Conservation (phyloP, 2,113 vertebrate species). For the Labrus mixtus region DNA sequence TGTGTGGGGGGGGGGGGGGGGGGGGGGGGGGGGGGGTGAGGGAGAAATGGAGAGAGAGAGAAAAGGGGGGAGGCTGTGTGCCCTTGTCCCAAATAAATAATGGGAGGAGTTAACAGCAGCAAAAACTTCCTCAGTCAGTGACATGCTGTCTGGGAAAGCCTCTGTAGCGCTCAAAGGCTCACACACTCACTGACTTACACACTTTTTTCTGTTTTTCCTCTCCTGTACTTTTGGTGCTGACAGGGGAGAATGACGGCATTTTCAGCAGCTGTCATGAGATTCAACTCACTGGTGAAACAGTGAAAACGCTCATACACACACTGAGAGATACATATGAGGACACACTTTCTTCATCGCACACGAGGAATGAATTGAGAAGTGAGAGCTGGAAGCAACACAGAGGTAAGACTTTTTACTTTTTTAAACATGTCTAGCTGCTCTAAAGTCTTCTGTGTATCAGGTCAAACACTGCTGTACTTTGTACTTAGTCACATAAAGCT, state of each 20-base stretch:
- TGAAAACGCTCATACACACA: constrained; percentile 10
- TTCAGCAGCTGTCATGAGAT: constrained; percentile 38
- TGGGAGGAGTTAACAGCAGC: constrained; percentile 72
- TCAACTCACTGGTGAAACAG: constrained; percentile 28
- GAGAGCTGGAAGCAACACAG: constrained; percentile 59
- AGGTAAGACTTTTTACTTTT: constrained; percentile 74
- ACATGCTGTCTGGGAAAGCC: constrained; percentile 56
- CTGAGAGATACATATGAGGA: background rate
- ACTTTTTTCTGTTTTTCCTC: constrained; percentile 22
- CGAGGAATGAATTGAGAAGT: constrained; percentile 71
- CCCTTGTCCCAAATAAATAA: constrained; percentile 38
- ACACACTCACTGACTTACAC: constrained; percentile 16
- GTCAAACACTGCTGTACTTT: constrained; percentile 55
- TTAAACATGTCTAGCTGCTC: background rate
- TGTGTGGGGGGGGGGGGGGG: no score
- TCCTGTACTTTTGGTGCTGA: background rate
- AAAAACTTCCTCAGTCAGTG: constrained; percentile 65
- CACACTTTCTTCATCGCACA: constrained; percentile 33
- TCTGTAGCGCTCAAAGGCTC: constrained; percentile 17
- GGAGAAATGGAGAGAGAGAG: background rate
- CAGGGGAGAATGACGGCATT: constrained; percentile 34
- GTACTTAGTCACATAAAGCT: constrained; percentile 40
- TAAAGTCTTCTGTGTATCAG: background rate
- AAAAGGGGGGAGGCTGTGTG: background rate
- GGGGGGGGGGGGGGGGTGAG: no score